These are phyloP conservation scores for Brachirus orientalis DNA, from an alignment of 2,113 vertebrate genomes.

Conservation along the genomic window DNA sequence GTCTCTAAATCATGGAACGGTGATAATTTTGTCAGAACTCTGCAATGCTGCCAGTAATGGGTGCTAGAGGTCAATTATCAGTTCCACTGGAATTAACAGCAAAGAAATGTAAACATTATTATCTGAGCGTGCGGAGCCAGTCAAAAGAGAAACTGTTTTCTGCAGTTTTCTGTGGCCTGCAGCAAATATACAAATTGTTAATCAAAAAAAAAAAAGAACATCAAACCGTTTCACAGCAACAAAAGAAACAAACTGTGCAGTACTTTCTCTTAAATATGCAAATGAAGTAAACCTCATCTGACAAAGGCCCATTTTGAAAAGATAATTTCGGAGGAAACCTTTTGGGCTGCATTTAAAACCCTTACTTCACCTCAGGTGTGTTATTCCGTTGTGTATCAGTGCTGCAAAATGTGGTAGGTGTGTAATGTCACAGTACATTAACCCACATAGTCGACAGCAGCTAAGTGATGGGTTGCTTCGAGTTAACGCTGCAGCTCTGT, in stretches of 20 bases:
- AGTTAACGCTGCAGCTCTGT: slow-evolving; percentile 9
- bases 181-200: not conserved
- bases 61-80: too few relatives aligned
- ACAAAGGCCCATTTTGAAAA: slow-evolving; percentile 1
- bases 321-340: slow-evolving; percentile 22
- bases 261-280: slow-evolving; percentile 12
- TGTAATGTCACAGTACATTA: slow-evolving; percentile 53
- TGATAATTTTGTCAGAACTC: too few relatives aligned
- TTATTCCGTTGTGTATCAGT: slow-evolving; percentile 17
- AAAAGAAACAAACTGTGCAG: not conserved
- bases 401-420: slow-evolving; percentile 21
- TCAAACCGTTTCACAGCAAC: not conserved
- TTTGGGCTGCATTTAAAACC: slow-evolving; percentile 14
- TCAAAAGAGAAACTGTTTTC: not conserved
- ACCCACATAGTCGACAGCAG: slow-evolving; percentile 20
- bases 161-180: not conserved
- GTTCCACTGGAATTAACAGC: not conserved
- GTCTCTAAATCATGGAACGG: too few relatives aligned
- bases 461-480: slow-evolving; percentile 31
- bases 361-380: slow-evolving; percentile 21
- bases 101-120: not conserved
- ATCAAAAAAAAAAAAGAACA: slow-evolving; percentile 3
- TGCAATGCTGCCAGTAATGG: too few relatives aligned
- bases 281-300: slow-evolving; percentile 2
- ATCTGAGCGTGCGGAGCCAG: not conserved